Evolutionary conservation across 2,888 invertebrate genomes (phyloP).

Genomic region (Drosophila prolongata): DNA sequence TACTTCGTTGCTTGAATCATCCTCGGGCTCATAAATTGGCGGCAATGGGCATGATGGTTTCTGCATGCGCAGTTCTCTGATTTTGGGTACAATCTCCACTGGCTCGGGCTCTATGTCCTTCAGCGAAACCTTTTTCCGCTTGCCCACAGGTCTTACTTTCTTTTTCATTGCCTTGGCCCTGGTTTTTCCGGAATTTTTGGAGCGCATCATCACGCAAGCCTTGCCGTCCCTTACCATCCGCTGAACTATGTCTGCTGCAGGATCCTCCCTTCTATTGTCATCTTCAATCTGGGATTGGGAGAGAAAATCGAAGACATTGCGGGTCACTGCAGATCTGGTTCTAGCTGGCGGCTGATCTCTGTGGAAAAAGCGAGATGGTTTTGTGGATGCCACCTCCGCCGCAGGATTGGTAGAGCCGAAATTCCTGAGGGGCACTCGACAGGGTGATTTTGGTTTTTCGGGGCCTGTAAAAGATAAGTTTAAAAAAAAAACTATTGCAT

Average conservation of each 20-base stretch:
- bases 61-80: background rate
- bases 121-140: constrained; percentile 53
- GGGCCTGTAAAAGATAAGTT: background rate
- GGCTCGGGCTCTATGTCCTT: constrained; percentile 6
- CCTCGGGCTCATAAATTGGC: constrained; percentile 48
- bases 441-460: background rate
- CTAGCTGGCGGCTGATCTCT: constrained; percentile 44
- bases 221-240: constrained; percentile 85
- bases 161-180: constrained; percentile 48
- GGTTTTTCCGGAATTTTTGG: constrained; percentile 81
- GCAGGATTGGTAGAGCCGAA: background rate
- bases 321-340: constrained; percentile 52
- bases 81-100: background rate
- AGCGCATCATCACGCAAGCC: constrained; percentile 86
- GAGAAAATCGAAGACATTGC: constrained; percentile 80
- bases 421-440: background rate
- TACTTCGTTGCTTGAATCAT: constrained; percentile 18
- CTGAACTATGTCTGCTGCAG: constrained; percentile 79
- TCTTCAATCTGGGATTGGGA: constrained; percentile 79
- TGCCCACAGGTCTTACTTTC: constrained; percentile 48
- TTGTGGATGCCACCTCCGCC: background rate
- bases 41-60: constrained; percentile 33
- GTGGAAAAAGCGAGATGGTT: constrained; percentile 55
- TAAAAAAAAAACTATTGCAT: rapidly evolving
- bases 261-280: constrained; percentile 64